These are phyloP conservation scores for Lithobates sylvaticus DNA, from an alignment of 2,797 vertebrate species.

Conservation along the genomic window DNA sequence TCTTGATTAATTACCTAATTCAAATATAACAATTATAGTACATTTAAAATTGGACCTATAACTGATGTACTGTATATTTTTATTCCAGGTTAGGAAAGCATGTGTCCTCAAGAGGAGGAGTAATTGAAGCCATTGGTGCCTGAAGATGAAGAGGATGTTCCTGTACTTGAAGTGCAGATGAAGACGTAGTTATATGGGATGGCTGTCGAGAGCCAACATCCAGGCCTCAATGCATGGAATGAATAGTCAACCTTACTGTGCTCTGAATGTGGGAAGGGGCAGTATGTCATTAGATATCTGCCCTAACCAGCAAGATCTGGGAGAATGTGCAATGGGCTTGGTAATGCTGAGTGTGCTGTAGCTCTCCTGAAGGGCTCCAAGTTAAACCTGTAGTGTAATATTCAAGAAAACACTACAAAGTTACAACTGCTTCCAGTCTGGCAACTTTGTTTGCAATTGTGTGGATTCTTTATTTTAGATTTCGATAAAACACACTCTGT, in stretches of 20 bases:
- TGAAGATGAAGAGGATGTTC: constrained; percentile 53
- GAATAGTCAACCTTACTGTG: constrained; percentile 47
- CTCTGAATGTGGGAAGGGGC: constrained; percentile 37
- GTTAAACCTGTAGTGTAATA: constrained; percentile 13
- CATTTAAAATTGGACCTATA: background rate
- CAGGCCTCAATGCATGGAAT: constrained; percentile 50
- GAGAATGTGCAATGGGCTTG: constrained; percentile 58
- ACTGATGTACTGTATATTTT: background rate
- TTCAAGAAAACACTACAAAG: constrained; percentile 28
- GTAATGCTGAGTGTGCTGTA: constrained; percentile 23
- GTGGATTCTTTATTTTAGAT: constrained; percentile 48
- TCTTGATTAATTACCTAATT: no score
- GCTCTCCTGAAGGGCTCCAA: constrained; percentile 27
- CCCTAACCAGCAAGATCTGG: constrained; percentile 54
- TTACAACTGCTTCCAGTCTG: constrained; percentile 47
- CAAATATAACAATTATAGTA: background rate
- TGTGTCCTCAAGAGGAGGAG: constrained; percentile 49
- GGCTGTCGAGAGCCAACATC: constrained; percentile 25
- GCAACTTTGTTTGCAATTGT: constrained; percentile 55
- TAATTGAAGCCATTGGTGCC: constrained; percentile 61
- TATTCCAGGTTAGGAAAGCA: constrained; percentile 45
- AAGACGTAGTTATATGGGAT: constrained; percentile 43
- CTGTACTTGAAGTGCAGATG: constrained; percentile 49
- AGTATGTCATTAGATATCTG: constrained; percentile 47
- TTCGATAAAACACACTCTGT: constrained; percentile 46